Evolutionary conservation across 2,888 invertebrate genomes (phyloP), one percentile per base, ranked within the genome.

Genomic region (Sthenelais limicola): DNA sequence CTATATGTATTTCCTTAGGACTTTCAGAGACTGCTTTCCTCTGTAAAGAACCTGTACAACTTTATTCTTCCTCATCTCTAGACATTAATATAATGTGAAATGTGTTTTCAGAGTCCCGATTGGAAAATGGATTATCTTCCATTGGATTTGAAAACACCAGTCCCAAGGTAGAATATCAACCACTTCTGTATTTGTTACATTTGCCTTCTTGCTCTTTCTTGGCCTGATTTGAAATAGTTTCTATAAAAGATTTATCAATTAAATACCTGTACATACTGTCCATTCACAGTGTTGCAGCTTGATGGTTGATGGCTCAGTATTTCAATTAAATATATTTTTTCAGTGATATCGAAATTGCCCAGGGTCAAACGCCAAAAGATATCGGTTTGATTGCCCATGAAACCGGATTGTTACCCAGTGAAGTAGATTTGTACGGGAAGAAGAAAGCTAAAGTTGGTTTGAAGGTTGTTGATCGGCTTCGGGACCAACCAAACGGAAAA

Each of bases 391-490:
- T 98, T 72, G 94, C 95, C 0, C 87, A 91, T 56, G 97, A 98
- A 90, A 93, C 98, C 76, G 96, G 96, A 0, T 88, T 99, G 70
- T 89, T 90, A 78, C 90, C 92, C 0, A 91, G 90, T 74, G 99
- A 99, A 88, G 91, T 97, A 33, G 94, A 94, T 5, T 92, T 93
- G 77, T 98, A 96, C 88, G 99, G 99, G 7, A 92, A 91, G 82
- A 96, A 93, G 81, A 99, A 98, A 88, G 99, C 97, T 15, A 99
- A 99, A 90, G 91, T 99, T 18, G 91, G 94, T 0, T 90, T 98
- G 18, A 91, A 91, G 0, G 93, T 95, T 48, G 88, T 97, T 33
- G 90, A 96, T 15, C 90, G 98, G 28, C 89, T 97, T 62, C 86
- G 90, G 66, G 86, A 91, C 71, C 91, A 92, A 72, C 89, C 90